Percentiles rank a stretch among this genome's conserved stretches.
These are phyloP conservation scores for Umimayanthus kanabou DNA, from an alignment of 92 coral and sea anemone genomes.

Conservation along the genomic window DNA sequence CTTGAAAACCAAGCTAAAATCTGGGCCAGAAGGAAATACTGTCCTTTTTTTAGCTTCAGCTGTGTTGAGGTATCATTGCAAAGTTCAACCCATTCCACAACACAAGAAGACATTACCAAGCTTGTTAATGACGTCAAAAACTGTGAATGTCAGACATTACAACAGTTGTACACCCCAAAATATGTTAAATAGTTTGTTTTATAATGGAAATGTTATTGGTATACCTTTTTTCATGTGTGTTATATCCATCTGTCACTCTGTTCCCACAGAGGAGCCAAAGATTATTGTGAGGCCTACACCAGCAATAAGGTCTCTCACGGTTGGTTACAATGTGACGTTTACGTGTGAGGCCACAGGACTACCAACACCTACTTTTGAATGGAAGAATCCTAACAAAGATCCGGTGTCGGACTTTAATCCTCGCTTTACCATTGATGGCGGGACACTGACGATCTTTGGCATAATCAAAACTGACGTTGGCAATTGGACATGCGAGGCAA, in stretches of 20 bases:
- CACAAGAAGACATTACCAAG: too few relatives aligned
- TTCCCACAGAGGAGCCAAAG: slow-evolving; percentile 1
- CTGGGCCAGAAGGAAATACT: too few relatives aligned
- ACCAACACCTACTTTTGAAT: slow-evolving; percentile 8
- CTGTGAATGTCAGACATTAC: too few relatives aligned
- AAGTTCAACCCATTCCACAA: too few relatives aligned
- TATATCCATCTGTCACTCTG: background rate
- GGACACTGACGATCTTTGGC: slow-evolving; percentile 15
- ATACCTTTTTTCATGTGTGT: background rate
- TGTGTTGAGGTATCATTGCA: too few relatives aligned
- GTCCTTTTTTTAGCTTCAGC: too few relatives aligned
- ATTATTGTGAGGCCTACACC: background rate
- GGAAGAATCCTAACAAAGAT: slow-evolving; percentile 26
- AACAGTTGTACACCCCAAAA: too few relatives aligned
- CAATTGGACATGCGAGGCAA: slow-evolving; percentile 21
- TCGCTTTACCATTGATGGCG: slow-evolving; percentile 4
- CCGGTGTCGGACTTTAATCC: background rate
- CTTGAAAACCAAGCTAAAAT: too few relatives aligned
- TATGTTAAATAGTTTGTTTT: too few relatives aligned
- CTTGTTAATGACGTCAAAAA: too few relatives aligned
- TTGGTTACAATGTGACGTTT: slow-evolving; percentile 21
- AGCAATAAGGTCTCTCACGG: slow-evolving; percentile 12
- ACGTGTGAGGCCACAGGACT: slow-evolving; percentile 9
- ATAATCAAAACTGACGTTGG: slow-evolving; percentile 1
- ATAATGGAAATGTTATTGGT: background rate